These are phyloP conservation scores for Chionoecetes opilio DNA, from an alignment of 1,140 invertebrate species.

Conservation along the genomic window DNA sequence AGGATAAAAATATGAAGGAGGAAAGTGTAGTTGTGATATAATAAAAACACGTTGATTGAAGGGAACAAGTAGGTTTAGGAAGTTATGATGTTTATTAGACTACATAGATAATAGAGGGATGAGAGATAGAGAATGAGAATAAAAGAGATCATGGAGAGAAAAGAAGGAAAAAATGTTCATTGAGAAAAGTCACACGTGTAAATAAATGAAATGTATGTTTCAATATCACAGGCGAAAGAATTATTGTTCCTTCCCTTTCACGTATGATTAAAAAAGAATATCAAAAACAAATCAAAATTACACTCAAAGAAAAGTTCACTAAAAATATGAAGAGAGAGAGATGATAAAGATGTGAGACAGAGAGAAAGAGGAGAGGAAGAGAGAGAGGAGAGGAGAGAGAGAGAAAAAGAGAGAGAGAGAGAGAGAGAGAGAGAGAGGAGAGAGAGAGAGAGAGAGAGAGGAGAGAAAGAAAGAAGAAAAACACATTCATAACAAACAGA, in stretches of 20 bases:
- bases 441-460: too few species aligned
- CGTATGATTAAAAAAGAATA: too few species aligned
- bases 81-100: background rate
- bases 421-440: constrained; percentile 24
- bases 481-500: background rate
- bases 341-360: background rate
- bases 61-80: background rate
- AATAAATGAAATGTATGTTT: background rate
- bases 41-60: too few species aligned
- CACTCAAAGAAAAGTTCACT: too few species aligned
- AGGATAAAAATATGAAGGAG: too few species aligned
- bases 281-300: too few species aligned
- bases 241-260: too few species aligned
- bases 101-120: too few species aligned
- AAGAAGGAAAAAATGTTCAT: background rate
- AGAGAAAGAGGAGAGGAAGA: background rate
- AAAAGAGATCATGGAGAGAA: background rate
- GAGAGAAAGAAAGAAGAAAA: too few species aligned
- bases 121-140: too few species aligned
- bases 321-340: background rate
- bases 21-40: too few species aligned
- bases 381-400: background rate
- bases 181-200: background rate
- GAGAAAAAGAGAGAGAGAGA: background rate
- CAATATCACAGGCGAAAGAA: background rate